Evolutionary conservation across 2,113 vertebrate genomes (phyloP).

Genomic region (Protobothrops flavoviridis): DNA sequence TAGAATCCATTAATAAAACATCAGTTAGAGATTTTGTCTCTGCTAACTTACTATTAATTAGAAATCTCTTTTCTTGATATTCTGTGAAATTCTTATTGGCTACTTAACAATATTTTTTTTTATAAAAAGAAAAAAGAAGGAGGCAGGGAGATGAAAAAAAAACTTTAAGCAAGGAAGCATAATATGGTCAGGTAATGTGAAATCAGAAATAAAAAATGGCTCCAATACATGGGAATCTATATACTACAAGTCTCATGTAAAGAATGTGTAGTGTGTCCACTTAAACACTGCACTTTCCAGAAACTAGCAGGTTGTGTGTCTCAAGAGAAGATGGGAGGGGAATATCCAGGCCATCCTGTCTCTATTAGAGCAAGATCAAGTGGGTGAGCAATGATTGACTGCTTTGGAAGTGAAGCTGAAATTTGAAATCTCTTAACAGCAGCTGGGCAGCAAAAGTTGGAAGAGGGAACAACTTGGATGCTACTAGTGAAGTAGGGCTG

Average conservation of each 20-base stretch:
- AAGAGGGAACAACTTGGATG: neutral
- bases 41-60: neutral
- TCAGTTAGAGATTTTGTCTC: neutral
- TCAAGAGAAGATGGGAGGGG: neutral
- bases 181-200: neutral
- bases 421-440: neutral
- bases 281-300: neutral
- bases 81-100: slow-evolving; percentile 8
- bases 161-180: neutral
- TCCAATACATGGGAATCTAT: neutral
- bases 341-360: neutral
- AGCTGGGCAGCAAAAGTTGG: neutral
- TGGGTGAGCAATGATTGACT: no score
- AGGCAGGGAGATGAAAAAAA: neutral
- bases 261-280: neutral
- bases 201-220: neutral
- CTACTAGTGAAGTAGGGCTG: neutral
- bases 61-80: slow-evolving; percentile 10
- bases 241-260: neutral
- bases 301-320: neutral
- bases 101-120: neutral
- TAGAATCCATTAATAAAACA: neutral
- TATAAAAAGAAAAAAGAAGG: neutral
- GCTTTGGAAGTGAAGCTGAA: neutral
- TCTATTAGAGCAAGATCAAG: neutral